Percentiles rank a stretch among this genome's conserved stretches.
Evolutionary conservation across 2,797 vertebrate genomes (phyloP).

Genomic region (Poecile montanus): DNA sequence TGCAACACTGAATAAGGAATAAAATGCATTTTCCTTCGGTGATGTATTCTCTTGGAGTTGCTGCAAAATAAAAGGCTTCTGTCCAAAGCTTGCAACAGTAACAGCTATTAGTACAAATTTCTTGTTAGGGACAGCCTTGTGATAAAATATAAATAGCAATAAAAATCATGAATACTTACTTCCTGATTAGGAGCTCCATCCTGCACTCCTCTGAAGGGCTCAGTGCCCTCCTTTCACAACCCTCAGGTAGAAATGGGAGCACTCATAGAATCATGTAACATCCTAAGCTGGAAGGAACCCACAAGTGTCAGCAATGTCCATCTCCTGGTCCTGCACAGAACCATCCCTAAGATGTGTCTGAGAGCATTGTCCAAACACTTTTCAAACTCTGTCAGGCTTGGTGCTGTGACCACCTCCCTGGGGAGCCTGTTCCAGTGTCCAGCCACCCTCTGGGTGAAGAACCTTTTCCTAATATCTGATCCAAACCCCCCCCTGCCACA

Average conservation of each 20-base stretch:
- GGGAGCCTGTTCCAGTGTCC: neutral
- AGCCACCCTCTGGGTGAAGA: neutral
- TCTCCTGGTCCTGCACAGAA: neutral
- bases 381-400: neutral
- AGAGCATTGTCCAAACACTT: neutral
- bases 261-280: neutral
- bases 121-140: neutral
- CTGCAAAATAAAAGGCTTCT: slow-evolving; percentile 3
- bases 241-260: neutral
- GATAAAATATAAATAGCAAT: neutral
- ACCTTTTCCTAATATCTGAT: neutral
- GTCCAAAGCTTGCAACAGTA: neutral
- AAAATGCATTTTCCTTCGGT: slow-evolving; percentile 22
- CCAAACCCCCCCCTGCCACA: neutral
- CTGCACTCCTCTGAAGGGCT: neutral
- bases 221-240: neutral
- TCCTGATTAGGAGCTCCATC: neutral
- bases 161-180: neutral
- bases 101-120: neutral
- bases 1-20: neutral
- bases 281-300: neutral
- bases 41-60: neutral
- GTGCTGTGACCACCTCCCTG: neutral
- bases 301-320: neutral
- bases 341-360: neutral